Conservation (phyloP, 2,113 vertebrate genomes). For the Sigmodon hispidus region DNA sequence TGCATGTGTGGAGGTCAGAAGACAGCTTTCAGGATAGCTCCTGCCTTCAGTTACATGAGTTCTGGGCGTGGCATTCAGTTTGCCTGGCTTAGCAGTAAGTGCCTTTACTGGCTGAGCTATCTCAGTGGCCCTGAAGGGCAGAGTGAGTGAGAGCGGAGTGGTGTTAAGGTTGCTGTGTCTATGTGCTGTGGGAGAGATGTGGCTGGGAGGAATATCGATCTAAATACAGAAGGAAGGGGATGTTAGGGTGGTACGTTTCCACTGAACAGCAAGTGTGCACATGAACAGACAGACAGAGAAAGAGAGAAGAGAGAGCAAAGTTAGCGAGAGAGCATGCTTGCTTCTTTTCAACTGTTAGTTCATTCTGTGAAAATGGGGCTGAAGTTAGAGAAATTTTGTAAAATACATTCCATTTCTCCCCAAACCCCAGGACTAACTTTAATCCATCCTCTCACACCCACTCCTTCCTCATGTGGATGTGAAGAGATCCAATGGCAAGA, state of each 20-base stretch:
- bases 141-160: background rate
- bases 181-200: background rate
- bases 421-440: background rate
- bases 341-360: slow-evolving; percentile 51
- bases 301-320: background rate
- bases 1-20: background rate
- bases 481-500: background rate
- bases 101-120: background rate
- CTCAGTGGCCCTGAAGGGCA: background rate
- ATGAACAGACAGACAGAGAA: background rate
- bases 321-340: background rate
- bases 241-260: background rate
- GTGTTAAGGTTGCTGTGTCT: background rate
- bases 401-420: background rate
- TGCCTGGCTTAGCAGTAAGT: background rate
- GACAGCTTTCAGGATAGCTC: background rate
- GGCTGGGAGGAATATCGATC: background rate
- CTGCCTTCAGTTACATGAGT: background rate
- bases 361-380: slow-evolving; percentile 28
- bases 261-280: background rate
- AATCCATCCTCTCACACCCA: background rate
- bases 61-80: background rate
- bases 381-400: background rate
- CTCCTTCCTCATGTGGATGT: background rate
- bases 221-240: background rate